These are phyloP conservation scores for Spea bombifrons DNA, from an alignment of 2,113 vertebrate genomes.

Conservation along the genomic window DNA sequence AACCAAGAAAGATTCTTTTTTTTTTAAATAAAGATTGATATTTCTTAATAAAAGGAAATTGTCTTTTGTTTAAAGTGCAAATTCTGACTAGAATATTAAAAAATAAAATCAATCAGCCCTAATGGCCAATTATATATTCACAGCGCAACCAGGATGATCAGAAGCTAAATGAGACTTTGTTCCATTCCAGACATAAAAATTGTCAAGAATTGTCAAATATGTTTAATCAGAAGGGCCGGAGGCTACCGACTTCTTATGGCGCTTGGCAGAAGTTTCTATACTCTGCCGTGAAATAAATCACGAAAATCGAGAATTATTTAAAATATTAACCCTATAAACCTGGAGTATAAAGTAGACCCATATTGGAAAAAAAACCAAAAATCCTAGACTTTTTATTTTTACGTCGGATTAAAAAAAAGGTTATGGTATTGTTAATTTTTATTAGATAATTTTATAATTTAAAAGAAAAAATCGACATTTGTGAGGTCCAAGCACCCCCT, in stretches of 20 bases:
- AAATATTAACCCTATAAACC: background rate
- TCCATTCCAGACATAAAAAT: background rate
- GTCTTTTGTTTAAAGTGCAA: conserved; percentile 12
- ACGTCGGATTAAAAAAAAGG: background rate
- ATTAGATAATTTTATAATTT: too few relatives aligned
- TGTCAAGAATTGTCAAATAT: background rate
- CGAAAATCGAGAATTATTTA: background rate
- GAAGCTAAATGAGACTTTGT: conserved; percentile 23
- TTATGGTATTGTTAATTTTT: too few relatives aligned
- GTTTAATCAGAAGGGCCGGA: background rate
- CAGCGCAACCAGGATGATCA: conserved; percentile 1
- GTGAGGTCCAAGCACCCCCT: too few relatives aligned
- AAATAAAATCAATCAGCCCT: conserved; percentile 33
- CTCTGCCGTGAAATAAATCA: background rate
- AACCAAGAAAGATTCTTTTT: background rate
- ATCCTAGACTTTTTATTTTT: background rate
- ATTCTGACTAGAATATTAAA: conserved; percentile 24
- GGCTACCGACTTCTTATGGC: background rate
- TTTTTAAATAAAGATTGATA: conserved; percentile 8
- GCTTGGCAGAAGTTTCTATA: background rate
- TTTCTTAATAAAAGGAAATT: background rate
- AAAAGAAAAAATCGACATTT: too few relatives aligned
- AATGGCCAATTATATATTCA: conserved; percentile 39
- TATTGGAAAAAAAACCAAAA: background rate
- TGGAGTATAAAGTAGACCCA: background rate